Conservation (phyloP, 1,140 invertebrate genomes). For the Amyelois transitella region DNA sequence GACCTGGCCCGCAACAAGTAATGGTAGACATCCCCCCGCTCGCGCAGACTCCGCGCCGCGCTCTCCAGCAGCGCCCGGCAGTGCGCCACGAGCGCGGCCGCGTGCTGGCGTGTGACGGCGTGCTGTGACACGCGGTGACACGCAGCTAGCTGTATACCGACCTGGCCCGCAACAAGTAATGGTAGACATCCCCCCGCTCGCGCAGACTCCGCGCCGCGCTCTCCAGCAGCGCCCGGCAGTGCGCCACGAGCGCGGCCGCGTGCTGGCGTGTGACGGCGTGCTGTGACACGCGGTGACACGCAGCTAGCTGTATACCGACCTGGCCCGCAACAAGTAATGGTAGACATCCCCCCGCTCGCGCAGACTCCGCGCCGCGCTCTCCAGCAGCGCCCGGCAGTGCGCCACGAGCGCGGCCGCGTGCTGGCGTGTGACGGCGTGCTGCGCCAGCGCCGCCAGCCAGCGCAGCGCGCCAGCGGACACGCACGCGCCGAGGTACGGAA, state of each 20-base stretch:
- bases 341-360: too few species aligned
- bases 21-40: too few species aligned
- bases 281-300: slow-evolving; percentile 39
- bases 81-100: too few species aligned
- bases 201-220: slow-evolving; percentile 77
- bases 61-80: too few species aligned
- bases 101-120: too few species aligned
- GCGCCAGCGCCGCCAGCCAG: slow-evolving; percentile 87
- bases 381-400: too few species aligned
- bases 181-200: slow-evolving; percentile 83
- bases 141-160: slow-evolving; percentile 28
- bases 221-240: slow-evolving; percentile 20
- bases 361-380: too few species aligned
- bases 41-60: too few species aligned
- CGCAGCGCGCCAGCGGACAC: slow-evolving; percentile 88
- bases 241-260: slow-evolving; percentile 71
- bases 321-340: too few species aligned
- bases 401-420: slow-evolving; percentile 43
- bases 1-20: too few species aligned
- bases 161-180: slow-evolving; percentile 87
- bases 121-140: too few species aligned
- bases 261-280: slow-evolving; percentile 72
- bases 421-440: slow-evolving; percentile 78
- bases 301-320: too few species aligned
- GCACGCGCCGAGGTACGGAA: slow-evolving; percentile 82